Base-by-base conservation (phyloP, 2,797 vertebrate species). In the Acestrorhynchus altus region DNA sequence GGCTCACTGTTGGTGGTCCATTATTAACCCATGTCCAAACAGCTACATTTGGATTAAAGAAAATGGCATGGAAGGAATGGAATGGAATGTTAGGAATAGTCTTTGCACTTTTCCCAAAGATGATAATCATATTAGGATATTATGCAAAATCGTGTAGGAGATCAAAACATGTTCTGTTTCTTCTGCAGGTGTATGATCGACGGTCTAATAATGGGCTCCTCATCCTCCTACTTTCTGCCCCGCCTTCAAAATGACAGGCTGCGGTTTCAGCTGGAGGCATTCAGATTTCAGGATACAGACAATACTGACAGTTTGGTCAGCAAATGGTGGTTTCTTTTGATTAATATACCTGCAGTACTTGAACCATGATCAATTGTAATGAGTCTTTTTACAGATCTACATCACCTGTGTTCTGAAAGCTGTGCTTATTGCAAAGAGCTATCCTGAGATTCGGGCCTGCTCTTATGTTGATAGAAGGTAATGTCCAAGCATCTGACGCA, bases 191-290 rank as follows among this genome's bases (percentile, higher is more conserved):
- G 60, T 42, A 42, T 64, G 39, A 20, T 64, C 22, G 59, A 77
- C 54, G 59, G 71, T 35, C 69, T 84, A 87, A 84, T 60, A 82
- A 82, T 78, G 1, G 66, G 68, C 24, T 57, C 54, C 12, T n/a
- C 49, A 77, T 88, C 85, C 8, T 89, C 87, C 31, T 39, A 75
- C 63, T 90, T 90, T 82, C 86, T 87, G 72, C 84, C 81, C 46
- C 65, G 84, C 15, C 42, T 86, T 46, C 72, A 67, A 22, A 69
- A 85, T 52, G 4, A 79, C 2, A 26, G 79, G 56, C 84, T 89
- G 44, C 85, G 76, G 40, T 85, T 87, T 75, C 84, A 83, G 12
- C 80, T 89, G 1, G 39, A 87, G 8, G 61, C 85, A 18, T 87
- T 89, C 54, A 72, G 86, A 76, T 88, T 87, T 83, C 75, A 79